Base-by-base conservation (phyloP, 2,113 vertebrate species). In the Ophiodon elongatus region DNA sequence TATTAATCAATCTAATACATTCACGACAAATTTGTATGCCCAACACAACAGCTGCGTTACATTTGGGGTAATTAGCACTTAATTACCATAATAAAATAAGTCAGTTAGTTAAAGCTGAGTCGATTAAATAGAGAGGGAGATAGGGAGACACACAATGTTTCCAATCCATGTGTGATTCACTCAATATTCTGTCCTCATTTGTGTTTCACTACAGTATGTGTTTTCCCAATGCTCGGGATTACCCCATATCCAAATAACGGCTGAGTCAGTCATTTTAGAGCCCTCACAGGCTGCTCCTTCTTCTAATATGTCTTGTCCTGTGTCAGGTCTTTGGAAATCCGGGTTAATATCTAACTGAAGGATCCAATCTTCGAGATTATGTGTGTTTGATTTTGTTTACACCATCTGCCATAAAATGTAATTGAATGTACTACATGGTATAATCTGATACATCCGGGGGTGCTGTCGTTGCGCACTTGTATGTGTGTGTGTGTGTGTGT, bases 381-480 rank as follows among this genome's bases (percentile, higher is more conserved):
- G 67, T 66, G 85, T 66, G 76, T 92, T 88, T 91, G 86, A 89
- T 91, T 93, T 91, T 87, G 88, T 91, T 90, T 83, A 87, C 83
- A 83, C 92, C 93, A 93, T 94, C 94, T 95, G 93, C 88, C 91
- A 84, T 80, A 83, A 80, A 41, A 80, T 91, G 84, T 93, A 94
- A 94, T 94, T 93, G 91, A 94, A 94, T 93, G 88, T 83, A 88
- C 82, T 63, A 86, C 88, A 73, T 78, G 76, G 35, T 82, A 91
- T 92, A 93, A 94, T 93, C 90, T 86, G 85, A 91, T 93, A 89
- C 76, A 89, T 87, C 84, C 47, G 15, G 76, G 71, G 63, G 11
- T 45, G 77, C 74, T 84, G 68, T 84, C 82, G n/a, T 82, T 75
- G 27, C 67, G 33, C n/a, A n/a, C n/a, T n/a, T 33, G 33, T 73